These are phyloP conservation scores for Steinernema feltiae DNA, from an alignment of 1,140 invertebrate genomes.

Conservation along the genomic window DNA sequence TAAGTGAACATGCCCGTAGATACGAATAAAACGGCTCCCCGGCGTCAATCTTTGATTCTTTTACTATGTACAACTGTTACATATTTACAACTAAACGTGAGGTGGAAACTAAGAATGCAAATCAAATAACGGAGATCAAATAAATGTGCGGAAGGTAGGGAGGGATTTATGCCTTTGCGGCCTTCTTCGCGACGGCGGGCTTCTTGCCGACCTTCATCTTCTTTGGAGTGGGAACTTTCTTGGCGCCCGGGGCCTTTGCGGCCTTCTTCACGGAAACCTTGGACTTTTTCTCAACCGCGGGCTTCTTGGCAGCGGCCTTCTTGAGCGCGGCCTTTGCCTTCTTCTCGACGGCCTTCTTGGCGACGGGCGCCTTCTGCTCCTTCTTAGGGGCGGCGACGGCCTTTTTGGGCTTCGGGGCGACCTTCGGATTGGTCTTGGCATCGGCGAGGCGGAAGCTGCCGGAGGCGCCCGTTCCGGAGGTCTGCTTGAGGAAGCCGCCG, in stretches of 20 bases:
- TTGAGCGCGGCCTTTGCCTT: constrained; percentile 30
- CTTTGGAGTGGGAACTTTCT: constrained; percentile 33
- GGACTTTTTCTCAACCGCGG: constrained; percentile 7
- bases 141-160: background rate
- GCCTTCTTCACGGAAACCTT: too few relatives aligned
- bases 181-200: constrained; percentile 19
- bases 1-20: too few relatives aligned
- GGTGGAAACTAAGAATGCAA: too few relatives aligned
- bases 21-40: too few relatives aligned
- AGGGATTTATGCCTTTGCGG: constrained; percentile 15
- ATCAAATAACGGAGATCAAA: background rate
- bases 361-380: constrained; percentile 22
- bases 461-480: constrained; percentile 57
- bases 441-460: constrained; percentile 58
- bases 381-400: background rate
- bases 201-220: constrained; percentile 20
- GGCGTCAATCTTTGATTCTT: too few relatives aligned
- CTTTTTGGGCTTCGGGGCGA: constrained; percentile 32
- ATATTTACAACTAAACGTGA: too few relatives aligned
- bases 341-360: constrained; percentile 44
- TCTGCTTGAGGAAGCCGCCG: constrained; percentile 52
- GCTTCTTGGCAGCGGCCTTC: constrained; percentile 3
- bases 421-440: constrained; percentile 24
- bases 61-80: too few relatives aligned
- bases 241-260: constrained; percentile 33